phyloP scores from a whole-genome alignment of 2,797 vertebrate genomes.

The Silurus lanzhouensis region DNA sequence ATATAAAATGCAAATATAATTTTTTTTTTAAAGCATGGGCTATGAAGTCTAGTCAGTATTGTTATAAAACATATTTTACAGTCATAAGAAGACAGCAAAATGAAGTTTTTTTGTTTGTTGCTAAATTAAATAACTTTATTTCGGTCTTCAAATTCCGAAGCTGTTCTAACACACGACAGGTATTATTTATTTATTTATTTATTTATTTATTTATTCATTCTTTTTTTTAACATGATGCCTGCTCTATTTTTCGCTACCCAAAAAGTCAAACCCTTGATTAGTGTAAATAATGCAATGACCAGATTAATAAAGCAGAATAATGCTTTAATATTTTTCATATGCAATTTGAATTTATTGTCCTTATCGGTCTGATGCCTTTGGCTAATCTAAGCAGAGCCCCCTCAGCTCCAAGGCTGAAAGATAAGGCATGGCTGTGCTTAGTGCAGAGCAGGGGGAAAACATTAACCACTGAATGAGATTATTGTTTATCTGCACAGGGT shows the following conservation, averaged over 20 bases:
- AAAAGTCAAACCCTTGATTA: constrained; percentile 71
- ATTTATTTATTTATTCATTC: constrained; percentile 2
- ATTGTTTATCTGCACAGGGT: constrained; percentile 85
- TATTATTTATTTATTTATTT: neutral
- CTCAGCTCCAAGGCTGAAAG: constrained; percentile 81
- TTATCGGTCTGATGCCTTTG: constrained; percentile 85
- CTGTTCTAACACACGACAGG: neutral
- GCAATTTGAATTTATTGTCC: constrained; percentile 87
- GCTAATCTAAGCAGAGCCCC: constrained; percentile 81
- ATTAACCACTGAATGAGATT: constrained; percentile 86
- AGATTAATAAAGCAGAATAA: constrained; percentile 90
- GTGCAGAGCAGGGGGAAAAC: constrained; percentile 74
- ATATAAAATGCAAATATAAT: too few relatives aligned
- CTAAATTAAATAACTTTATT: neutral
- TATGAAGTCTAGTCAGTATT: neutral
- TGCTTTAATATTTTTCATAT: constrained; percentile 92
- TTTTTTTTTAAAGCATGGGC: too few relatives aligned
- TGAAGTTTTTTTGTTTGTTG: neutral
- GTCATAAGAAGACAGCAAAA: neutral
- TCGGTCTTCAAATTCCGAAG: neutral
- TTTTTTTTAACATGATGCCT: constrained; percentile 40
- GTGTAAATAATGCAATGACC: constrained; percentile 84
- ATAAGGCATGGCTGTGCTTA: constrained; percentile 73
- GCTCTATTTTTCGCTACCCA: constrained; percentile 22
- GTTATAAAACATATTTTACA: neutral